A percentile compares a stretch with the other conserved stretches of the same genome.
Evolutionary conservation across 2,113 vertebrate genomes (phyloP).

Genomic region (western clawed frog (Xenopus tropicalis)): DNA sequence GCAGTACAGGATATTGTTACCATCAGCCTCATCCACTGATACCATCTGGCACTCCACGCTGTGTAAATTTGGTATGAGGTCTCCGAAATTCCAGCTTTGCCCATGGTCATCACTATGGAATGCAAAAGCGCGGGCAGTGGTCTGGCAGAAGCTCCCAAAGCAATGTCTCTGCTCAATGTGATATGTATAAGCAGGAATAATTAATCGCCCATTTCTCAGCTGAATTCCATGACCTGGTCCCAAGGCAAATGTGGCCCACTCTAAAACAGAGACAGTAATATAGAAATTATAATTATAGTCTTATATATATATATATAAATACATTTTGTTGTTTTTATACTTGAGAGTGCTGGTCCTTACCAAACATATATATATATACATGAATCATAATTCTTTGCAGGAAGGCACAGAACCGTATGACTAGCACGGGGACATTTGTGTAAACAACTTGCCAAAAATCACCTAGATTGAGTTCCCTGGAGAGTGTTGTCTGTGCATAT

Average conservation of each 20-base stretch:
- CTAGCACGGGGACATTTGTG: too few relatives aligned
- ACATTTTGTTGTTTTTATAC: too few relatives aligned
- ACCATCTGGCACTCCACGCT: conserved; percentile 91
- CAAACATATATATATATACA: neutral
- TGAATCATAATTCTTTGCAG: neutral
- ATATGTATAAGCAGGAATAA: conserved; percentile 90
- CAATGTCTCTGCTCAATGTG: conserved; percentile 83
- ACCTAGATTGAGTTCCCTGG: too few relatives aligned
- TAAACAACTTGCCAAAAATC: too few relatives aligned
- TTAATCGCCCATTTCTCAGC: conserved; percentile 80
- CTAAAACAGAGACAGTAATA: conserved; percentile 52
- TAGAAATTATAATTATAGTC: neutral
- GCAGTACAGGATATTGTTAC: conserved; percentile 78
- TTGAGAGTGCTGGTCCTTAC: too few relatives aligned
- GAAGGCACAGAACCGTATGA: too few relatives aligned
- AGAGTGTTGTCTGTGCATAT: too few relatives aligned
- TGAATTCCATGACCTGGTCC: conserved; percentile 90
- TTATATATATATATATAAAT: neutral
- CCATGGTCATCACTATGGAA: conserved; percentile 91
- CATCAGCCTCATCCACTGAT: conserved; percentile 75
- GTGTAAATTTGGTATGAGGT: conserved; percentile 75
- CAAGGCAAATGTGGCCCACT: conserved; percentile 90
- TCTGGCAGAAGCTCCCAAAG: conserved; percentile 82
- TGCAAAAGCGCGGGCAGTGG: conserved; percentile 79
- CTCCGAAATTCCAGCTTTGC: conserved; percentile 74